phyloP scores from a whole-genome alignment of 2,113 vertebrate species.

The Fukomys damarensis region DNA sequence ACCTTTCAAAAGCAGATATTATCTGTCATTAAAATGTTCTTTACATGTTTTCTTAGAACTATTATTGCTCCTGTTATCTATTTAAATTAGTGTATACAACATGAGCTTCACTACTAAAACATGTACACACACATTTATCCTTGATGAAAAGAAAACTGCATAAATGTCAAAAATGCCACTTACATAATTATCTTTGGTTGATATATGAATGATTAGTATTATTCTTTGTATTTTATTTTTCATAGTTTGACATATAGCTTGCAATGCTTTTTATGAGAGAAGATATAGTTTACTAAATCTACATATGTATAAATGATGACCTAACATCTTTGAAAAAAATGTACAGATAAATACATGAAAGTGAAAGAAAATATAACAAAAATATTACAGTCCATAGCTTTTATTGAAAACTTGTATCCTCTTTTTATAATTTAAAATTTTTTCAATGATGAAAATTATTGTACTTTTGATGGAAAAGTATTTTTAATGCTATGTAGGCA shows the following conservation, averaged over 20 bases:
- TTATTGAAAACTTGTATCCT: neutral
- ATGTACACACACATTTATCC: neutral
- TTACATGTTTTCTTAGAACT: neutral
- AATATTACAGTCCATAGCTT: neutral
- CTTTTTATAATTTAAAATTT: neutral
- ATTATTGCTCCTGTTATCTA: neutral
- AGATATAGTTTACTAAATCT: neutral
- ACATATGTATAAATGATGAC: neutral
- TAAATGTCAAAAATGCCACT: neutral
- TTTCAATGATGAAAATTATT: slow-evolving; percentile 25
- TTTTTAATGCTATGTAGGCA: neutral
- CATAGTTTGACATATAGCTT: neutral
- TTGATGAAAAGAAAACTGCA: neutral
- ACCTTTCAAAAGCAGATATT: slow-evolving; percentile 44
- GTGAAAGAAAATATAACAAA: neutral
- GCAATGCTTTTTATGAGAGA: neutral
- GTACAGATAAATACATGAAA: neutral
- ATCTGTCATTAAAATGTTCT: slow-evolving; percentile 47
- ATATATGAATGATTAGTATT: neutral
- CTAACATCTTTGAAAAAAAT: slow-evolving; percentile 28
- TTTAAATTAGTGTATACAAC: neutral
- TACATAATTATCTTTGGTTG: neutral
- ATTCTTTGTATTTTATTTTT: neutral
- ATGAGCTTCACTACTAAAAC: neutral
- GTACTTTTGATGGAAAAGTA: neutral